phyloP scores from a whole-genome alignment of 2,113 vertebrate genomes.

The Vimba vimba region DNA sequence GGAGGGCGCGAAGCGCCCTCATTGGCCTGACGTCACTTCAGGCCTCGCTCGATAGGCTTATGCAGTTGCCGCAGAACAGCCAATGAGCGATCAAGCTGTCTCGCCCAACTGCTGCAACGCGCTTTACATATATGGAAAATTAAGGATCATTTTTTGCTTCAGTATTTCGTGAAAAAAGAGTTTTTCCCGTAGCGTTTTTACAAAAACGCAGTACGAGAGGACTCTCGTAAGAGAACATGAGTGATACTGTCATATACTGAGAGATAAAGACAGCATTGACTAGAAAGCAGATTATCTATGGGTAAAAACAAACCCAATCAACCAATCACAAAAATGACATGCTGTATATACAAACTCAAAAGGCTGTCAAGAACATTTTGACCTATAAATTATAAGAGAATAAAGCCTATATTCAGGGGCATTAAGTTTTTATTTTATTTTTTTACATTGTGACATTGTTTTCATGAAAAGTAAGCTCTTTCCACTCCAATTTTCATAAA shows the following conservation, averaged over 20 bases:
- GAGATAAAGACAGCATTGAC: not conserved
- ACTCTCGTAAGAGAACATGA: too few species aligned
- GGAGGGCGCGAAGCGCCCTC: too few species aligned
- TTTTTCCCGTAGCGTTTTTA: too few species aligned
- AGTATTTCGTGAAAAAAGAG: too few species aligned
- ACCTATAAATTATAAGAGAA: not conserved
- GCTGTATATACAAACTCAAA: not conserved
- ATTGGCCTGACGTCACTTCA: too few species aligned
- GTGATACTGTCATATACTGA: not conserved
- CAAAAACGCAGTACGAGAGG: too few species aligned
- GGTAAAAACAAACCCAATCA: not conserved
- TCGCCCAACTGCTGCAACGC: too few species aligned
- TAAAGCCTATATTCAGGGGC: not conserved
- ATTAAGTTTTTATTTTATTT: not conserved
- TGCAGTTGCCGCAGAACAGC: too few species aligned
- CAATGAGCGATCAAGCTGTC: too few species aligned
- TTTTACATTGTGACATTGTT: not conserved
- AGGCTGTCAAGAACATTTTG: not conserved
- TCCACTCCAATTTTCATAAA: not conserved
- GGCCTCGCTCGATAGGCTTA: too few species aligned
- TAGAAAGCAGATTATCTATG: conserved; percentile 7
- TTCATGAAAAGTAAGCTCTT: not conserved
- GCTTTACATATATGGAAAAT: too few species aligned
- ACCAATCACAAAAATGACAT: not conserved
- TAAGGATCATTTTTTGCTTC: too few species aligned